Evolutionary conservation across 2,888 invertebrate genomes (phyloP).

Genomic region (Chrysotoxum bicinctum): DNA sequence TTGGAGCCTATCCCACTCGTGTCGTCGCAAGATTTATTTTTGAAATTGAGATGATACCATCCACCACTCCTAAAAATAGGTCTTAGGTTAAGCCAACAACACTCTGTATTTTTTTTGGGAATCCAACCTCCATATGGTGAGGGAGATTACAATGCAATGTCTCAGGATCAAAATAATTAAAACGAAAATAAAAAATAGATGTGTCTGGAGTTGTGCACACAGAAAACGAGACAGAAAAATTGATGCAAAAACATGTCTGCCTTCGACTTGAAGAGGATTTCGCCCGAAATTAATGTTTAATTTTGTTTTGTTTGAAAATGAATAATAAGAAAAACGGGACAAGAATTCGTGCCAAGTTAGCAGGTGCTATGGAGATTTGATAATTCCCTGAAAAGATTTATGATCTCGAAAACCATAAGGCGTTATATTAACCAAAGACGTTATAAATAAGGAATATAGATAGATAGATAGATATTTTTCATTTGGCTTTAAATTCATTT

Average conservation of each 20-base stretch:
- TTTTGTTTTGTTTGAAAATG: background rate
- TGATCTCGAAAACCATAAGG: background rate
- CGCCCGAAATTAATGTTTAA: conserved; percentile 8
- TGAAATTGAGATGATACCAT: background rate
- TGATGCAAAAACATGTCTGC: conserved; percentile 46
- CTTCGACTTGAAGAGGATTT: background rate
- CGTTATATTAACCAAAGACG: background rate
- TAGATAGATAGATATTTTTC: too few relatives aligned
- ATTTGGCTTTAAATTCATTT: too few relatives aligned
- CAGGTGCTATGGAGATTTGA: conserved; percentile 3
- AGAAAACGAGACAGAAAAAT: conserved; percentile 30
- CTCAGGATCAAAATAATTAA: conserved; percentile 36
- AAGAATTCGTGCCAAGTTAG: conserved; percentile 7
- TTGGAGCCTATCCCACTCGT: background rate
- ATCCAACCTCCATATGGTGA: background rate
- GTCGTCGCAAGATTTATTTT: background rate
- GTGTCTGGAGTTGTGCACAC: background rate
- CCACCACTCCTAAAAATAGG: too few relatives aligned
- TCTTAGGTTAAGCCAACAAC: conserved; percentile 10
- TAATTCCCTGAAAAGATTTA: background rate
- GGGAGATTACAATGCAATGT: background rate
- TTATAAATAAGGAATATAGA: too few relatives aligned
- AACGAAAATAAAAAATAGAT: background rate
- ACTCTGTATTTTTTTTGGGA: conserved; percentile 2
- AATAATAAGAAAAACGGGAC: background rate